Percentiles rank a stretch among this genome's conserved stretches.
These are phyloP conservation scores for Yoshiicerus persimilis DNA, from an alignment of 1,140 invertebrate species.

Conservation along the genomic window DNA sequence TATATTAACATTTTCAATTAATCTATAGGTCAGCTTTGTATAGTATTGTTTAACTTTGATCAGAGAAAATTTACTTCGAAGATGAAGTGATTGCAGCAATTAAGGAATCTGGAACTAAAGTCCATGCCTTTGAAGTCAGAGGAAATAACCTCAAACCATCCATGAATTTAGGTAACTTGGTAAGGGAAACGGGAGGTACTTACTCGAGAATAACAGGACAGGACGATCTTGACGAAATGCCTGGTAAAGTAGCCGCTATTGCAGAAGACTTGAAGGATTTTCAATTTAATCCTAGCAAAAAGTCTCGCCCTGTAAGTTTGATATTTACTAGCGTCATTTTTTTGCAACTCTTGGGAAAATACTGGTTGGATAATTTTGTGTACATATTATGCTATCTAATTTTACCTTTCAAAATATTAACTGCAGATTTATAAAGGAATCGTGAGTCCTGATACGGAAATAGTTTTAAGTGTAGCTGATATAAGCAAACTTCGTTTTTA, in stretches of 20 bases:
- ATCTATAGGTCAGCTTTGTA: neutral
- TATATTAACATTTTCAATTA: neutral
- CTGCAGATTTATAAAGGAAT: neutral
- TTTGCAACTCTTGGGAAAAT: too few species aligned
- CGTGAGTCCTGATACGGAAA: neutral
- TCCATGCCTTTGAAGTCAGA: neutral
- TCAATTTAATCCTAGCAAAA: neutral
- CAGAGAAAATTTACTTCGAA: neutral
- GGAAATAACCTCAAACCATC: neutral
- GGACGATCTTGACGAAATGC: neutral
- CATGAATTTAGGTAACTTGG: neutral
- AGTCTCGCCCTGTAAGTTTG: neutral
- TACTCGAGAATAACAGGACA: neutral
- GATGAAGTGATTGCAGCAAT: neutral
- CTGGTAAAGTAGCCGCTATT: neutral
- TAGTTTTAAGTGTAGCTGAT: neutral
- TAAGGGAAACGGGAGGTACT: neutral
- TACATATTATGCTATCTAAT: too few species aligned
- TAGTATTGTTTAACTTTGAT: neutral
- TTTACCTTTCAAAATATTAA: neutral
- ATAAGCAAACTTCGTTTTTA: neutral
- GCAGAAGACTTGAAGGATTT: neutral
- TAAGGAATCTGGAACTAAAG: neutral
- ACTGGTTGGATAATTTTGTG: too few species aligned
- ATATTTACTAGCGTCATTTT: neutral